phyloP scores from a whole-genome alignment of 2,113 vertebrate species.

The Thunnus maccoyii region DNA sequence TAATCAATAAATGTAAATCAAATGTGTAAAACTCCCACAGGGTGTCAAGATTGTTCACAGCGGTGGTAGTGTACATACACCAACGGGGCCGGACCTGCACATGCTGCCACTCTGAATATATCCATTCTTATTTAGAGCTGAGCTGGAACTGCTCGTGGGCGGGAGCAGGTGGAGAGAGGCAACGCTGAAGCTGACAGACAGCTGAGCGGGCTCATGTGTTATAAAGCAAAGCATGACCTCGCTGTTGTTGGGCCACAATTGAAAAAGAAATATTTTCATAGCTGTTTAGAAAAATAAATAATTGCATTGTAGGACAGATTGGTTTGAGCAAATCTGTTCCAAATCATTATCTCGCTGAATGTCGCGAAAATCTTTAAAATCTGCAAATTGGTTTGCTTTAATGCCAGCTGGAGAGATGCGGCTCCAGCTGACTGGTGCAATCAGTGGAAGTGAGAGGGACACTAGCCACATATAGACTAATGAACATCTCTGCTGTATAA shows the following conservation, averaged over 20 bases:
- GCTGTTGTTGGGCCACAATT: constrained; percentile 18
- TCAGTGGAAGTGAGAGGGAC: constrained; percentile 37
- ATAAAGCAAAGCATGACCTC: constrained; percentile 1
- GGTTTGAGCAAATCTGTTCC: constrained; percentile 50
- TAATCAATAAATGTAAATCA: constrained; percentile 84
- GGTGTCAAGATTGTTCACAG: constrained; percentile 48
- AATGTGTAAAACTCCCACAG: constrained; percentile 71
- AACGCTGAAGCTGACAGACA: neutral
- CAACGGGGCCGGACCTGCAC: constrained; percentile 13
- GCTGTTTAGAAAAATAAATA: constrained; percentile 42
- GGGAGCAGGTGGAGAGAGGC: constrained; percentile 9
- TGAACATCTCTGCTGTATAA: constrained; percentile 13
- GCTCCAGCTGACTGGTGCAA: constrained; percentile 40
- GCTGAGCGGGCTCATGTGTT: neutral
- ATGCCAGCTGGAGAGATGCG: constrained; percentile 36
- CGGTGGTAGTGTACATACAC: neutral
- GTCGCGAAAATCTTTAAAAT: constrained; percentile 58
- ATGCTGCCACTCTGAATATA: constrained; percentile 48
- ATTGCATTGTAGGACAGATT: constrained; percentile 48
- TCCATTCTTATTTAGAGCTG: constrained; percentile 49
- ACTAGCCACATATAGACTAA: constrained; percentile 23
- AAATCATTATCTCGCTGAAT: constrained; percentile 68
- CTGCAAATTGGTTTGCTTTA: constrained; percentile 54
- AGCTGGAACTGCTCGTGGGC: constrained; percentile 31
- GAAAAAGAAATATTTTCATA: constrained; percentile 33